A percentile compares a stretch with the other conserved stretches of the same genome.
These are phyloP conservation scores for Mythimna albipuncta DNA, from an alignment of 2,888 invertebrate species.

Conservation along the genomic window DNA sequence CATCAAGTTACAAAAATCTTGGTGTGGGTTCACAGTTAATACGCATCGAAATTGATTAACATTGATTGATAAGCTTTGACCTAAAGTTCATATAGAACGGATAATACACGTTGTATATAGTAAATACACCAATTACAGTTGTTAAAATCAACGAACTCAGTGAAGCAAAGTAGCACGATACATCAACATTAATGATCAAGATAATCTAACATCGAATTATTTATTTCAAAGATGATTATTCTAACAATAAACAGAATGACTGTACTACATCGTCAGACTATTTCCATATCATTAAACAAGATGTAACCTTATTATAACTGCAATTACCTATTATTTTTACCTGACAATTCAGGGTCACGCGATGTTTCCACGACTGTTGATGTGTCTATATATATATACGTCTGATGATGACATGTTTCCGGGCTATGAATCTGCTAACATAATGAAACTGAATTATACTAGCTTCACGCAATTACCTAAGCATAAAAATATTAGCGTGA, in stretches of 20 bases:
- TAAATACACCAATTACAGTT: conserved; percentile 11
- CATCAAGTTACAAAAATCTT: conserved; percentile 6
- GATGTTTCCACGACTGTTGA: background rate
- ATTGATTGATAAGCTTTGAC: conserved; percentile 3
- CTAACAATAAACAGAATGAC: conserved; percentile 6
- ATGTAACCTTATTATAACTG: background rate
- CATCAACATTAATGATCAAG: background rate
- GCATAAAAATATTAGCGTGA: background rate
- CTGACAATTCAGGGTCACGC: background rate
- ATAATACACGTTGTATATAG: background rate
- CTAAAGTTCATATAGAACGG: conserved; percentile 1
- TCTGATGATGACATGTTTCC: background rate
- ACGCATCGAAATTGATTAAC: background rate
- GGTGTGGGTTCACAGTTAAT: conserved; percentile 7
- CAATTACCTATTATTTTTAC: background rate
- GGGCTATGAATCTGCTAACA: conserved; percentile 1
- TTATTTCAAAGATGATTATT: conserved; percentile 12
- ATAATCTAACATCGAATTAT: conserved; percentile 2
- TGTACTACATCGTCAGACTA: background rate
- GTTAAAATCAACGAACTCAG: background rate
- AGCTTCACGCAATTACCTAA: background rate
- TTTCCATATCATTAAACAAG: background rate
- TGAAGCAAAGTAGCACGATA: conserved; percentile 11
- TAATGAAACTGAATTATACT: conserved; percentile 12
- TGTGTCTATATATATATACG: too few species aligned